Conservation (phyloP, 2,113 vertebrate genomes). For the Myanophis thanlyinensis region DNA sequence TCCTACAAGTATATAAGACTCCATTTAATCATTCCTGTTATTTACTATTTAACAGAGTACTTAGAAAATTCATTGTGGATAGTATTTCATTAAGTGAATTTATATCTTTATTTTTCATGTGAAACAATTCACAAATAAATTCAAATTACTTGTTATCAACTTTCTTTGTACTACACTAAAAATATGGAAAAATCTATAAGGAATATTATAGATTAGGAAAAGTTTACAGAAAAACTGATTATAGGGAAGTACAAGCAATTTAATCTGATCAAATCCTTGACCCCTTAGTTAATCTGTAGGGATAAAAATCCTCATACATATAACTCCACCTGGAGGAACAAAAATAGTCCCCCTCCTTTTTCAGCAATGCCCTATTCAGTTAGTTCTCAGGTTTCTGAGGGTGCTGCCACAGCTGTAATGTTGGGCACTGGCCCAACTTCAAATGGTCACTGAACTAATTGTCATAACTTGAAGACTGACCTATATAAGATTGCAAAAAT, state of each 20-base stretch:
- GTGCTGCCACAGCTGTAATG: background rate
- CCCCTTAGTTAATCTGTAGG: background rate
- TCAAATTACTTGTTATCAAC: background rate
- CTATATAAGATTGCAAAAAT: background rate
- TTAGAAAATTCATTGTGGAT: background rate
- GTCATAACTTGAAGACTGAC: background rate
- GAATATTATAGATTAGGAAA: background rate
- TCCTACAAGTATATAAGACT: background rate
- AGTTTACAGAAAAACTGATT: background rate
- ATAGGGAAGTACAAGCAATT: background rate
- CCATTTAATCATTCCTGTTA: conserved; percentile 43
- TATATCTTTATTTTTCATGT: background rate
- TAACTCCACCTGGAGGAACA: background rate
- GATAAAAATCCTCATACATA: background rate
- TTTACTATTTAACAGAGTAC: background rate
- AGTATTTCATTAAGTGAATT: background rate
- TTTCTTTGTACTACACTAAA: background rate
- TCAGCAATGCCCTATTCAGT: background rate
- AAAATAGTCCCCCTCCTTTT: background rate
- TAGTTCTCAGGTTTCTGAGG: background rate
- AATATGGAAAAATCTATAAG: background rate
- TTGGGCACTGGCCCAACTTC: background rate
- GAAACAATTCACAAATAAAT: background rate
- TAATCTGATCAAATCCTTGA: background rate
- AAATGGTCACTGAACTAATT: background rate